Percentiles rank a stretch among this genome's conserved stretches.
These are phyloP conservation scores for Porites rus DNA, from an alignment of 92 coral and sea anemone species.

Conservation along the genomic window DNA sequence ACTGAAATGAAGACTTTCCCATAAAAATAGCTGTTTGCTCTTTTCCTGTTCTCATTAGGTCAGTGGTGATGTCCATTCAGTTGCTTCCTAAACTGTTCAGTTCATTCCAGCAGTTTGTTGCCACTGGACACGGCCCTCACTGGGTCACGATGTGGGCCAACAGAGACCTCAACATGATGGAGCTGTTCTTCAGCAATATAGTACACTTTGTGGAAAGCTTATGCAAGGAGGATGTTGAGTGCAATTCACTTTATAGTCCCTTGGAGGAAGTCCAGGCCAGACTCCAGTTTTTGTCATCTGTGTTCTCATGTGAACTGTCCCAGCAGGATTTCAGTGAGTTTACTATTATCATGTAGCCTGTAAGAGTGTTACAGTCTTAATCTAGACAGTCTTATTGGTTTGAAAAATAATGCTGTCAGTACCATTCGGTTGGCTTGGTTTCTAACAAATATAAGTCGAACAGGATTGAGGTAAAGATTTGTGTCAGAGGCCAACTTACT, in stretches of 20 bases:
- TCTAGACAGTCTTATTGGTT: no score
- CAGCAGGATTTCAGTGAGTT: slow-evolving; percentile 93
- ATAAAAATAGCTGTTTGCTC: not conserved
- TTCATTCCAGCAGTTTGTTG: slow-evolving; percentile 93
- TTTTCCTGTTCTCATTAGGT: slow-evolving; percentile 59
- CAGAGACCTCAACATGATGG: slow-evolving; percentile 91
- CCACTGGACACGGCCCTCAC: slow-evolving; percentile 87
- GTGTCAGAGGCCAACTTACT: no score
- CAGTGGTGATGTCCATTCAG: slow-evolving; percentile 95
- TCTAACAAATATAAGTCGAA: no score
- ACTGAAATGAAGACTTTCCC: not conserved
- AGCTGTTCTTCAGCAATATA: slow-evolving; percentile 83
- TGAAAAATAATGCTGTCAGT: no score
- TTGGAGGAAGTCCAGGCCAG: slow-evolving; percentile 92
- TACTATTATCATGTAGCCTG: no score
- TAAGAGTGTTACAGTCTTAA: not conserved
- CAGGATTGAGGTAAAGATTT: no score
- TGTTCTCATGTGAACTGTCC: slow-evolving; percentile 93
- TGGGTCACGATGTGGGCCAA: slow-evolving; percentile 94
- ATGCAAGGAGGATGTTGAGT: slow-evolving; percentile 31
- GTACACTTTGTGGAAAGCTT: slow-evolving; percentile 72
- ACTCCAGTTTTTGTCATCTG: slow-evolving; percentile 92
- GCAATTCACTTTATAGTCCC: slow-evolving; percentile 79
- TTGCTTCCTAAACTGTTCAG: slow-evolving; percentile 94
- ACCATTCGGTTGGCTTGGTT: no score